These are phyloP conservation scores for Ammodytes marinus DNA, from an alignment of 2,113 vertebrate genomes.

Conservation along the genomic window DNA sequence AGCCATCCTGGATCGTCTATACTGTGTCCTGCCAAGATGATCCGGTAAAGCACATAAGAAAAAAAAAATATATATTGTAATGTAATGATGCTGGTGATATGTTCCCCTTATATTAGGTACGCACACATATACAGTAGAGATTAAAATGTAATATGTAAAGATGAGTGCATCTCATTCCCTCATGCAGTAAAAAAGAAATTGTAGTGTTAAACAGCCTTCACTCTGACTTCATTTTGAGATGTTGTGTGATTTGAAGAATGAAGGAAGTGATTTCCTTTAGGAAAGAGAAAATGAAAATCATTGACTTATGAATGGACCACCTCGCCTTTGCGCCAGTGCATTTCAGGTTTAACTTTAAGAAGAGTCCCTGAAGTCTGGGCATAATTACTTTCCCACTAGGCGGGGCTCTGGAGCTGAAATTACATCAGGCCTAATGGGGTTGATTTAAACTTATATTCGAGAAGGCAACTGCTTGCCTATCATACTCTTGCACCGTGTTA, in stretches of 20 bases:
- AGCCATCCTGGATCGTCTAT: not conserved
- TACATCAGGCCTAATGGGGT: conserved; percentile 90
- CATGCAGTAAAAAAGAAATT: not conserved
- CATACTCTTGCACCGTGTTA: conserved; percentile 97
- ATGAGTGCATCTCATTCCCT: not conserved
- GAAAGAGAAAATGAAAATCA: conserved; percentile 10
- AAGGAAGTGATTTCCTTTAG: not conserved
- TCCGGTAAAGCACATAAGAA: not conserved
- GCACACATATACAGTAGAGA: too few relatives aligned
- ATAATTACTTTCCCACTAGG: conserved; percentile 71
- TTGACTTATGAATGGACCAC: not conserved
- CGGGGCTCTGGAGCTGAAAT: conserved; percentile 71
- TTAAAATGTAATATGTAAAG: not conserved
- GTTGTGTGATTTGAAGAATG: not conserved
- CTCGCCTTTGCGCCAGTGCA: not conserved
- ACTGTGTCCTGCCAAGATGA: not conserved
- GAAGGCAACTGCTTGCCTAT: conserved; percentile 95
- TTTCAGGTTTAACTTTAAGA: conserved; percentile 49
- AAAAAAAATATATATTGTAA: not conserved
- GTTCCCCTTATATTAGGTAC: not conserved
- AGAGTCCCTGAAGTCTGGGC: conserved; percentile 49
- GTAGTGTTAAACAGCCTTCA: conserved; percentile 2
- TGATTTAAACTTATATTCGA: conserved; percentile 95
- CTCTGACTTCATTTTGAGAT: conserved; percentile 6
- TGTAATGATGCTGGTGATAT: not conserved